Percentiles rank a stretch among this genome's conserved stretches.
Evolutionary conservation across 1,140 invertebrate genomes (phyloP).

Genomic region (Sitobion miscanthi): DNA sequence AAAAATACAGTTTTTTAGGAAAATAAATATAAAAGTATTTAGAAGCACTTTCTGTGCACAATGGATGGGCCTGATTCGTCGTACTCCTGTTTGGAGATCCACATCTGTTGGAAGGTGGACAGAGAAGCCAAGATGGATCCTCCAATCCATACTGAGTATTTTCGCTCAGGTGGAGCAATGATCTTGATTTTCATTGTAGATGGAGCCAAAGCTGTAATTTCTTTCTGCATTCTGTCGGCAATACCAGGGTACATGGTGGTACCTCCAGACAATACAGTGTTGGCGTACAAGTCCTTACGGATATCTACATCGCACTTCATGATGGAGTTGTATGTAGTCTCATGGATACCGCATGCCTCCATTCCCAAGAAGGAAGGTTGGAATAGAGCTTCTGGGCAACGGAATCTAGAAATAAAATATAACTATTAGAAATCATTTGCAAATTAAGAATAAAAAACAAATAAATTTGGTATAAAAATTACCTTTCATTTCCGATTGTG

Average conservation of each 20-base stretch:
- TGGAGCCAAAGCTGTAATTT: conserved; percentile 78
- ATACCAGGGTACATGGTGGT: conserved; percentile 97
- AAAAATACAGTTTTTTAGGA: conserved; percentile 55
- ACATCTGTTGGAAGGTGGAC: conserved; percentile 92
- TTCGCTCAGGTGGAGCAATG: conserved; percentile 83
- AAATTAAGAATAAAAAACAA: not conserved
- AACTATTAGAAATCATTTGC: conserved; percentile 51
- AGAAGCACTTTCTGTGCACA: conserved; percentile 96
- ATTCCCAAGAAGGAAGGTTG: conserved; percentile 94
- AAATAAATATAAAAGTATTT: conserved; percentile 64
- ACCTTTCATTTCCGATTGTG: conserved; percentile 71
- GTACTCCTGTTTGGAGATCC: conserved; percentile 96
- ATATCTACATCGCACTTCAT: conserved; percentile 97
- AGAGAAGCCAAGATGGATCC: conserved; percentile 85
- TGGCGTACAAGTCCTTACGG: conserved; percentile 93
- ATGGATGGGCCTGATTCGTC: conserved; percentile 93
- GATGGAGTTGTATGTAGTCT: conserved; percentile 96
- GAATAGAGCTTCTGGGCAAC: conserved; percentile 96
- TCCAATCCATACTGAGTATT: conserved; percentile 87
- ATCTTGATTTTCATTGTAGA: conserved; percentile 83
- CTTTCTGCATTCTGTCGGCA: conserved; percentile 79
- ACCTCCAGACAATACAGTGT: conserved; percentile 94
- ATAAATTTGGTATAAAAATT: not conserved
- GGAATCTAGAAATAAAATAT: conserved; percentile 91
- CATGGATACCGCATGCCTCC: conserved; percentile 93